phyloP scores from a whole-genome alignment of 2,888 invertebrate species.

The Drosophila falleni region DNA sequence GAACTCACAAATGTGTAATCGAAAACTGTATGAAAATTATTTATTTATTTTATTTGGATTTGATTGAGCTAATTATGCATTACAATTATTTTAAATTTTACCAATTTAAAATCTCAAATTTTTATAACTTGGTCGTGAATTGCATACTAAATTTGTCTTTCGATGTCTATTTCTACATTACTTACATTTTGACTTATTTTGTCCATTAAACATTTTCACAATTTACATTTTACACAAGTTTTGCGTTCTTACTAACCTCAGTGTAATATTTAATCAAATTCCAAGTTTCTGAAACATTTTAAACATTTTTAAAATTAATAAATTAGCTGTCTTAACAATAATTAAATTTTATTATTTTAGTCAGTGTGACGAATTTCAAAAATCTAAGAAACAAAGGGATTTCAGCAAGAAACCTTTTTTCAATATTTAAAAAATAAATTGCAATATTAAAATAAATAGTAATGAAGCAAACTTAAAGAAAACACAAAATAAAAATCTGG shows the following conservation, averaged over 20 bases:
- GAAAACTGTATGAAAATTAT: background rate
- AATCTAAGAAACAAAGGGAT: no score
- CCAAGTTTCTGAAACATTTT: background rate
- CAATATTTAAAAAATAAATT: no score
- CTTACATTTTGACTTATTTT: background rate
- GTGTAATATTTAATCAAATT: background rate
- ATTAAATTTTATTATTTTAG: no score
- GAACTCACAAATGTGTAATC: background rate
- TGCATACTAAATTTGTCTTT: background rate
- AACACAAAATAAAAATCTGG: no score
- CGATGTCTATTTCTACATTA: background rate
- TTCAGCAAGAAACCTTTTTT: no score
- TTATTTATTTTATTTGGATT: background rate
- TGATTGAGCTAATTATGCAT: background rate
- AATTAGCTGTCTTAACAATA: no score
- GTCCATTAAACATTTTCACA: background rate
- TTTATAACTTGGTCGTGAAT: background rate
- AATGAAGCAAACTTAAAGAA: no score
- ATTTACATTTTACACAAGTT: background rate
- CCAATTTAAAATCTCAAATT: background rate
- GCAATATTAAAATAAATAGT: no score
- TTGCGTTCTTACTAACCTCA: background rate
- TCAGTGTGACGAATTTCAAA: no score
- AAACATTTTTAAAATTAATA: background rate
- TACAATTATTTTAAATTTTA: no score